Evolutionary conservation across 2,113 vertebrate species (phyloP), one percentile per base, ranked within the genome.

Genomic region (Brevimyrus niger): DNA sequence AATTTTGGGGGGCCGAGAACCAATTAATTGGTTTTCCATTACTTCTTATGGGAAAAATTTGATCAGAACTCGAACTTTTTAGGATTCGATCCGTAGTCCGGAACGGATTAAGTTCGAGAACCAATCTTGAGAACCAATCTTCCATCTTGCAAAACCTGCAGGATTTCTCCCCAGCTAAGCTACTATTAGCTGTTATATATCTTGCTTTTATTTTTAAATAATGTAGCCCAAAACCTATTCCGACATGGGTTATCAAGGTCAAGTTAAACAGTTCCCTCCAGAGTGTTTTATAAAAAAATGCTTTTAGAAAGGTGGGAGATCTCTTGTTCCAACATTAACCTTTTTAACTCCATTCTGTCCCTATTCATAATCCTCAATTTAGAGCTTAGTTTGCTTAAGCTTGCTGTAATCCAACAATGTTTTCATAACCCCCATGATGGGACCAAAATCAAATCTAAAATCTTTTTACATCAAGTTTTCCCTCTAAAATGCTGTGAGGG

Each of bases 391-490:
- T 80, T 80, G 31, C n/a, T 47, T 44, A n/a, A 86, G 7, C 46
- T 88, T 5, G 9, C 88, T 35, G 88, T 50, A 82, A 88, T 53
- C 10, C 15, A 19, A 51, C 69, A 80, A 88, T 88, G 47, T 38
- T 80, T 88, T 82, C 69, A 76, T 80, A 88, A 23, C 21, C 6
- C 23, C 47, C 61, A 31, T 38, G 27, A 73, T 73, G 42, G 35
- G 58, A 69, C 15, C 23, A 47, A 38, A 88, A 88, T 88, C 47
- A 82, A 80, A 48, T 53, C 47, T 88, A 88, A 53, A 47, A 88
- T 88, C 88, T 80, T 38, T 35, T 53, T 53, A 13, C 46, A 76
- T 38, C 86, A 87, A 8, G 13, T 87, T 55, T 55, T 61, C 48
- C 51, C 35, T 55, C 48, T 21, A 58, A 51, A 58, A 42, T 58